phyloP scores from a whole-genome alignment of 1,140 invertebrate genomes.

The Thalassaphorura encarpata region DNA sequence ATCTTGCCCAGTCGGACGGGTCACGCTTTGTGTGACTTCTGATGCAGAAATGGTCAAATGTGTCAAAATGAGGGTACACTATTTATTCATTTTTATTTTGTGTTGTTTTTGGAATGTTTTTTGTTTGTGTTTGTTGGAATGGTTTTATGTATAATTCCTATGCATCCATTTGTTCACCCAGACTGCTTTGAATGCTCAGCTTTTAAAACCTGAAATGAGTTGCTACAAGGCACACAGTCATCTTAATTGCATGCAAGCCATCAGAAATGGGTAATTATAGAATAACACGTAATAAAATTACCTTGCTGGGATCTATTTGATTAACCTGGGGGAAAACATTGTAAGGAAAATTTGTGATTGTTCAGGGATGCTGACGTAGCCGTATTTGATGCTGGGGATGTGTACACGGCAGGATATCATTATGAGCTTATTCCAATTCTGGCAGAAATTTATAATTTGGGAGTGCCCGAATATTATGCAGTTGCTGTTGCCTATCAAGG shows the following conservation, averaged over 20 bases:
- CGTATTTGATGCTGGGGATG: slow-evolving; percentile 84
- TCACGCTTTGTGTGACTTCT: slow-evolving; percentile 82
- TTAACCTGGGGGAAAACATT: not conserved
- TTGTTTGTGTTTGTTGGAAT: slow-evolving; percentile 22
- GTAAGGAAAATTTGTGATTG: not conserved
- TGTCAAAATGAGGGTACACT: slow-evolving; percentile 78
- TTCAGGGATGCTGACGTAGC: slow-evolving; percentile 65
- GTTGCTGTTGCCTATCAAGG: slow-evolving; percentile 86
- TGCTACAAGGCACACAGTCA: slow-evolving; percentile 77
- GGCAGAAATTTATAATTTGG: slow-evolving; percentile 77
- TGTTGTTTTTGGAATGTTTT: slow-evolving; percentile 7
- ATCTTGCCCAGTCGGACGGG: slow-evolving; percentile 64
- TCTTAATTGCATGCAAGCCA: slow-evolving; percentile 79
- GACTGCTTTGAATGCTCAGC: slow-evolving; percentile 73
- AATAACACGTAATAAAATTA: not conserved
- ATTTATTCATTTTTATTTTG: not conserved
- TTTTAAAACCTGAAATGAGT: slow-evolving; percentile 74
- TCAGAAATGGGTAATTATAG: slow-evolving; percentile 50
- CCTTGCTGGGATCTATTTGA: no score
- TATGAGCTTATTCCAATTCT: slow-evolving; percentile 76
- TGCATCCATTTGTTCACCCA: no score
- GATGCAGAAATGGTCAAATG: slow-evolving; percentile 85
- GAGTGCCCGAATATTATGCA: slow-evolving; percentile 77
- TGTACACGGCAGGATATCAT: slow-evolving; percentile 75
- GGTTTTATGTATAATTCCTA: no score